A percentile compares a stretch with the other conserved stretches of the same genome.
These are phyloP conservation scores for Cosmopolites sordidus DNA, from an alignment of 2,888 invertebrate species.

Conservation along the genomic window DNA sequence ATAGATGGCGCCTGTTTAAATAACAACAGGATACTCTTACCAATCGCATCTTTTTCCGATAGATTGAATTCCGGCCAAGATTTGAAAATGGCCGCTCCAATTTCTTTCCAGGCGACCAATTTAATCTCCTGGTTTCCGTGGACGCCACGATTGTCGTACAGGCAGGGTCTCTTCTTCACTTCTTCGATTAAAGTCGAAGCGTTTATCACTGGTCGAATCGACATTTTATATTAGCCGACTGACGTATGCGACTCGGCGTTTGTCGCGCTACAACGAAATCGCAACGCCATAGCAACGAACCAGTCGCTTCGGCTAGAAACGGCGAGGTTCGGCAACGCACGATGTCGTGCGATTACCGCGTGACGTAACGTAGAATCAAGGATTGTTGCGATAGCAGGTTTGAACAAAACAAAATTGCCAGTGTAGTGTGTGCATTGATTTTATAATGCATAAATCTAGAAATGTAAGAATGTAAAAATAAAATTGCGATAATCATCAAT, in stretches of 20 bases:
- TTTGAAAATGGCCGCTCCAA: constrained; percentile 31
- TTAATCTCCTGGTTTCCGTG: constrained; percentile 30
- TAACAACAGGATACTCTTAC: no score
- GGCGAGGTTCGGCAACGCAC: constrained; percentile 4
- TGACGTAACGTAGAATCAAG: neutral
- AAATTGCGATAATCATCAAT: no score
- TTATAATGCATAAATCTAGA: no score
- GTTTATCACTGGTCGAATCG: neutral
- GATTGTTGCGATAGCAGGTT: neutral
- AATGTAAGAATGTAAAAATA: no score
- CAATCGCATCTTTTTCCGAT: constrained; percentile 31
- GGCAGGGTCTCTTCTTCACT: constrained; percentile 33
- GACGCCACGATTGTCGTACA: constrained; percentile 33
- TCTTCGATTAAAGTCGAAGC: constrained; percentile 15
- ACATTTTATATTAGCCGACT: neutral
- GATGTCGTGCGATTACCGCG: constrained; percentile 4
- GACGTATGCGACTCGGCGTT: no score
- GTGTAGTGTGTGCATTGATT: no score
- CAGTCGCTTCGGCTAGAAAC: neutral
- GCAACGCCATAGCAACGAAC: no score
- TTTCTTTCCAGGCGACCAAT: constrained; percentile 33
- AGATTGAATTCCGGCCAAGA: constrained; percentile 29
- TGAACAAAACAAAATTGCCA: no score
- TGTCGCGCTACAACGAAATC: constrained; percentile 18
- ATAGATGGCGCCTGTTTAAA: no score